phyloP scores from a whole-genome alignment of 2,797 vertebrate genomes.

The Clarias platycephalus region DNA sequence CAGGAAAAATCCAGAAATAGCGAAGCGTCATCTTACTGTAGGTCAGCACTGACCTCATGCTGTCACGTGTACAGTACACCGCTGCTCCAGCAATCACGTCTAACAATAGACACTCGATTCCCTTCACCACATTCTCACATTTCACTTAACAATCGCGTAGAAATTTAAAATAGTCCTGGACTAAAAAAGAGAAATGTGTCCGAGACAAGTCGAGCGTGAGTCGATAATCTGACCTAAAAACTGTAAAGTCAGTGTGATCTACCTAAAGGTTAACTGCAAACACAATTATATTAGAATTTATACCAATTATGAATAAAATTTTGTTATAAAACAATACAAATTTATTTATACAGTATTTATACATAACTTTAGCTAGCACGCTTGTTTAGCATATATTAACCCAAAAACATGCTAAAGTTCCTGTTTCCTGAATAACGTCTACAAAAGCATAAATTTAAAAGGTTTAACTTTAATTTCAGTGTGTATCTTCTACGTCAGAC shows the following conservation, averaged over 20 bases:
- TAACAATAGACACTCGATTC: neutral
- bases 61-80: neutral
- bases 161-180: neutral
- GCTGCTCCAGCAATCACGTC: neutral
- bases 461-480: neutral
- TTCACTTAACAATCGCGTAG: neutral
- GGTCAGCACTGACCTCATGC: neutral
- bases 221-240: neutral
- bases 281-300: neutral
- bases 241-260: neutral
- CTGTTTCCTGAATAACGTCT: neutral
- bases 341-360: neutral
- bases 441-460: neutral
- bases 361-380: neutral
- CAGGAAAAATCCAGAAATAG: constrained; percentile 64
- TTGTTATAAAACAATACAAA: neutral
- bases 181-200: neutral
- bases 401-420: neutral
- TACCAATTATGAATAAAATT: neutral
- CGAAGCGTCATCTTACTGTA: neutral
- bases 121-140: neutral
- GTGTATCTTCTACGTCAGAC: neutral
- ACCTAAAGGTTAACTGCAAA: neutral
- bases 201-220: neutral
- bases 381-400: neutral